A percentile compares a stretch with the other conserved stretches of the same genome.
Evolutionary conservation across 1,140 invertebrate genomes (phyloP).

Genomic region (Parapsyche elsis): DNA sequence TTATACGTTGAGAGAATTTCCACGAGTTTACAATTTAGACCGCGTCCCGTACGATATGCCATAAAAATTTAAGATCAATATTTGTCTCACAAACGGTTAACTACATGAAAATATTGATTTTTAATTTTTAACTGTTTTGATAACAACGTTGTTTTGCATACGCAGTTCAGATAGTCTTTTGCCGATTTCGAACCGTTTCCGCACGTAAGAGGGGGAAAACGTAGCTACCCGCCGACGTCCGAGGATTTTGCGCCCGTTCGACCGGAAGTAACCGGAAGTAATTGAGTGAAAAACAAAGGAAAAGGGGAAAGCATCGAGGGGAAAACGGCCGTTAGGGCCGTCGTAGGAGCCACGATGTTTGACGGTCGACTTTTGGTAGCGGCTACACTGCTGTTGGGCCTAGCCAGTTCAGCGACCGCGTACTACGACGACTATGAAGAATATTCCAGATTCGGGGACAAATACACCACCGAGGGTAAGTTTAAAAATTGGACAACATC

Average conservation of each 20-base stretch:
- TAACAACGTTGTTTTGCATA: background rate
- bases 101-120: slow-evolving; percentile 13
- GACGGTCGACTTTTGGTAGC: background rate
- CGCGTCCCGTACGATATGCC: too few species aligned
- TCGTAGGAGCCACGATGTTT: background rate
- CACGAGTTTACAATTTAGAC: too few species aligned
- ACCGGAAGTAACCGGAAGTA: background rate
- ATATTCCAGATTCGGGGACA: background rate
- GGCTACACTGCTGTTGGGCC: background rate
- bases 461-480: slow-evolving; percentile 5
- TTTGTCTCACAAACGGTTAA: background rate
- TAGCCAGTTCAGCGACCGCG: background rate
- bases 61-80: background rate
- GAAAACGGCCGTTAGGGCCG: background rate
- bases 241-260: background rate
- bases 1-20: too few species aligned
- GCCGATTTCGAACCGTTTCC: background rate
- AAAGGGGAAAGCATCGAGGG: background rate
- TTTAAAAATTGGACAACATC: background rate
- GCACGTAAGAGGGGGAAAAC: background rate
- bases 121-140: background rate
- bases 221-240: background rate
- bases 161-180: background rate
- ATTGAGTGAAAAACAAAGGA: slow-evolving; percentile 7
- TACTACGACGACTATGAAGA: slow-evolving; percentile 39